phyloP scores from a whole-genome alignment of 2,113 vertebrate genomes.

The Barnardius zonarius region DNA sequence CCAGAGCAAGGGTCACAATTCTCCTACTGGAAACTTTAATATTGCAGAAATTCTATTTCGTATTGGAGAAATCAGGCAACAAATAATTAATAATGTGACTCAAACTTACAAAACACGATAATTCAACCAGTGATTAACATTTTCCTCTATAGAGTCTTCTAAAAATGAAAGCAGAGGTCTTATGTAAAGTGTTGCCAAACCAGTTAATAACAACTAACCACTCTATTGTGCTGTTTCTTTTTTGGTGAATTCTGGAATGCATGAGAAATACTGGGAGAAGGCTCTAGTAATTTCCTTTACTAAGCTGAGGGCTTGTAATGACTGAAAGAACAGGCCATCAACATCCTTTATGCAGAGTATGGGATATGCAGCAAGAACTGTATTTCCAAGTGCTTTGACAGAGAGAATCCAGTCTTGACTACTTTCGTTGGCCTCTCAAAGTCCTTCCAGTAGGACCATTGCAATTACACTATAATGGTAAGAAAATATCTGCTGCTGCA shows the following conservation, averaged over 20 bases:
- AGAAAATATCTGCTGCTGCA: background rate
- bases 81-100: background rate
- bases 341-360: background rate
- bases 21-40: background rate
- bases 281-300: background rate
- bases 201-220: background rate
- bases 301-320: background rate
- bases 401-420: background rate
- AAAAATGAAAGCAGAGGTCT: background rate
- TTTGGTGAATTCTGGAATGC: background rate
- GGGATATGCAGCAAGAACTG: background rate
- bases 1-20: background rate
- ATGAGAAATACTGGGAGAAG: background rate
- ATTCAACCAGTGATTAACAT: constrained; percentile 43
- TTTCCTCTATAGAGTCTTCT: constrained; percentile 49
- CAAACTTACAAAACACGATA: constrained; percentile 56
- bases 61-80: background rate
- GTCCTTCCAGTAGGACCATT: background rate
- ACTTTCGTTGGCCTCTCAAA: background rate
- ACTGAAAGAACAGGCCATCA: background rate
- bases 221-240: background rate
- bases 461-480: background rate
- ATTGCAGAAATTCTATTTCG: background rate
- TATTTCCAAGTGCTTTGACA: background rate
- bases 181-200: background rate